Conservation (phyloP, 2,797 vertebrate species). For the Holocentrus rufus region DNA sequence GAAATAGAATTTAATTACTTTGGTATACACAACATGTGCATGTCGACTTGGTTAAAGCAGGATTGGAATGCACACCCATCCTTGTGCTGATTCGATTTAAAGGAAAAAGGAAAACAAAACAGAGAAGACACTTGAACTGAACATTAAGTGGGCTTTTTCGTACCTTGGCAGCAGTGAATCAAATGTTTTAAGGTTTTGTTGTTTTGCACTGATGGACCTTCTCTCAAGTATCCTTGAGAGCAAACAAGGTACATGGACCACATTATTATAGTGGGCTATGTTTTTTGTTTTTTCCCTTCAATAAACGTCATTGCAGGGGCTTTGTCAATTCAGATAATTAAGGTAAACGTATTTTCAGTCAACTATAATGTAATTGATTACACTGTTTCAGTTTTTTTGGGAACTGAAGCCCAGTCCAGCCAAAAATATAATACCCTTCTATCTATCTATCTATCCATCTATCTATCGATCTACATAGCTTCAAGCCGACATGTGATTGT, state of each 20-base stretch:
- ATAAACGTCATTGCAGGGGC: neutral
- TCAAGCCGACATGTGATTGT: conserved; percentile 14
- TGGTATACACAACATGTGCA: neutral
- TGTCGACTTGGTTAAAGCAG: neutral
- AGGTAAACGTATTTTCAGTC: neutral
- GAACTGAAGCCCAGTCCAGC: too few species aligned
- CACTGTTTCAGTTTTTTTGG: neutral
- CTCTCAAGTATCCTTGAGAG: neutral
- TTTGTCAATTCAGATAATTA: neutral
- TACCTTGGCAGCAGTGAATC: neutral
- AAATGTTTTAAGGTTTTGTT: neutral
- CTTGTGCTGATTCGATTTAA: neutral
- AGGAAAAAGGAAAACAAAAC: neutral
- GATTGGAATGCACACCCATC: neutral
- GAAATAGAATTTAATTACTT: neutral
- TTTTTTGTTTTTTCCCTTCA: too few species aligned
- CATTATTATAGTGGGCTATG: neutral
- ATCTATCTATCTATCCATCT: too few species aligned
- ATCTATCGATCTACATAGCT: neutral
- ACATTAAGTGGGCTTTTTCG: neutral
- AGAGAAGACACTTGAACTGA: neutral
- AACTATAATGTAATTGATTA: neutral
- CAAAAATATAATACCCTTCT: too few species aligned
- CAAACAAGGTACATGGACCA: neutral
- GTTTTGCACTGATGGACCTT: neutral